Evolutionary conservation across 53 echinoderm and acorn worm species (phyloP), one percentile per base, ranked within the genome.

Genomic region (Henricia sp.): DNA sequence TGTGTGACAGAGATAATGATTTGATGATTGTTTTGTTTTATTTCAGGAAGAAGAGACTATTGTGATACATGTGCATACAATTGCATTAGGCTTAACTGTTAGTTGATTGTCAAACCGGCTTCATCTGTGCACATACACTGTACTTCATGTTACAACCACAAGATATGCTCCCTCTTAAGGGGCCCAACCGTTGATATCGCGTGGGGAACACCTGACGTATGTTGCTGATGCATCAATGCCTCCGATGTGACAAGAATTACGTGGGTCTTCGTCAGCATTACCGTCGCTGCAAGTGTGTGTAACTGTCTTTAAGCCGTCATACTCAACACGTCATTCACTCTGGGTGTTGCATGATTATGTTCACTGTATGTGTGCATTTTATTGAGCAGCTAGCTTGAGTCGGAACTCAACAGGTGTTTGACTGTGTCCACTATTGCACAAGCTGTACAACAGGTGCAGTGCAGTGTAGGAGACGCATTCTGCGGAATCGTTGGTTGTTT

Each of bases 71-170:
- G n/a, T n/a, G n/a, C n/a, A n/a, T n/a, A n/a, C n/a, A n/a, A n/a
- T n/a, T n/a, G n/a, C n/a, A n/a, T n/a, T n/a, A n/a, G n/a, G n/a
- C n/a, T n/a, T n/a, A n/a, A n/a, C n/a, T n/a, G n/a, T n/a, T n/a
- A n/a, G n/a, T n/a, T n/a, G n/a, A n/a, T n/a, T n/a, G n/a, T n/a
- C n/a, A n/a, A n/a, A n/a, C n/a, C n/a, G n/a, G n/a, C n/a, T n/a
- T n/a, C n/a, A n/a, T n/a, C n/a, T n/a, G n/a, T n/a, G n/a, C n/a
- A n/a, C n/a, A n/a, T n/a, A n/a, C n/a, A n/a, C n/a, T n/a, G n/a
- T 51, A 50, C 29, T 71, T 33, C 71, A 71, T 71, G 71, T 48
- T 71, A 44, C 36, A 46, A 51, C 46, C 71, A 28, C 48, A 50
- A 50, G 50, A 71, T 11, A 51, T 43, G 44, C 44, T 50, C 50